A percentile compares a stretch with the other conserved stretches of the same genome.
phyloP scores from a whole-genome alignment of 1,140 invertebrate species.

The Drosophila rhopaloa region DNA sequence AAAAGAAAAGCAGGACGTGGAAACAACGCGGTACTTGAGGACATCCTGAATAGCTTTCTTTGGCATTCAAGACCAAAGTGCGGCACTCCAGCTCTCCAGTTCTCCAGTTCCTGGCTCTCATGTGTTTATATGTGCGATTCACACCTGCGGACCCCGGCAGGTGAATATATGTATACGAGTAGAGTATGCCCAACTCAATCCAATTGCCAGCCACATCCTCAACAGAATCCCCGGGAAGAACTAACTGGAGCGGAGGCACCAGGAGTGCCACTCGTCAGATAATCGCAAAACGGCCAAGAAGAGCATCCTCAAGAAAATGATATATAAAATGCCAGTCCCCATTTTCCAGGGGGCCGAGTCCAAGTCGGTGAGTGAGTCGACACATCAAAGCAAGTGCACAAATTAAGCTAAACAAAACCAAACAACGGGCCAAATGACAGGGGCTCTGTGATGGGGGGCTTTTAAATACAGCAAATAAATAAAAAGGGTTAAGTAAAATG shows the following conservation, averaged over 20 bases:
- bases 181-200: slow-evolving; percentile 15
- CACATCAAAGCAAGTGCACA: slow-evolving; percentile 78
- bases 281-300: slow-evolving; percentile 48
- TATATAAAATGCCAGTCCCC: slow-evolving; percentile 36
- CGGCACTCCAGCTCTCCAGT: slow-evolving; percentile 14
- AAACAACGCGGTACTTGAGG: slow-evolving; percentile 12
- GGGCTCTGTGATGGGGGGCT: neutral
- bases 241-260: slow-evolving; percentile 24
- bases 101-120: neutral
- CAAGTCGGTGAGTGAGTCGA: slow-evolving; percentile 46
- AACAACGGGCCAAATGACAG: slow-evolving; percentile 44
- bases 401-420: slow-evolving; percentile 79
- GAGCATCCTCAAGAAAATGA: slow-evolving; percentile 40
- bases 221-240: slow-evolving; percentile 16
- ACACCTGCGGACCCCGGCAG: slow-evolving; percentile 37
- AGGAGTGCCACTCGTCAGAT: slow-evolving; percentile 47
- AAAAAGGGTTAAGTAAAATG: neutral
- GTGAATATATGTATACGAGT: neutral
- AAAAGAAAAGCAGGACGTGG: slow-evolving; percentile 9
- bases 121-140: slow-evolving; percentile 20
- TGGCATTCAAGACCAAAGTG: slow-evolving; percentile 15
- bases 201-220: slow-evolving; percentile 7
- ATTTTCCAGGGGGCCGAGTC: slow-evolving; percentile 8
- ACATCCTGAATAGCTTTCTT: slow-evolving; percentile 34
- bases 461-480: too few species aligned